These are phyloP conservation scores for Spinus pinus DNA, from an alignment of 2,797 vertebrate genomes.

Conservation along the genomic window DNA sequence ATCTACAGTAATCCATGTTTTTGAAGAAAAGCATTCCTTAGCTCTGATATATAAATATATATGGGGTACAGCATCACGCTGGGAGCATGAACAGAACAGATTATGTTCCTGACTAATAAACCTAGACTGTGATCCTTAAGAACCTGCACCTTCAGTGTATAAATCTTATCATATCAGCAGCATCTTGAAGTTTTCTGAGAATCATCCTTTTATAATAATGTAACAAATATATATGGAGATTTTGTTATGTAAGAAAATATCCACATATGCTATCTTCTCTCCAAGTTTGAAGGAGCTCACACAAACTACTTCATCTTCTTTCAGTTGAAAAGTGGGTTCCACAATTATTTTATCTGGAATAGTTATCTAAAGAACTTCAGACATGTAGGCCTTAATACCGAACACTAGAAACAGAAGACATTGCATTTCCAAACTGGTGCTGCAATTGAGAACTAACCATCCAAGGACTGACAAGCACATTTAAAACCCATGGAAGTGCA, in stretches of 20 bases:
- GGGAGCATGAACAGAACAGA: not conserved
- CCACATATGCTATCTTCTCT: not conserved
- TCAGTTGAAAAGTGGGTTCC: not conserved
- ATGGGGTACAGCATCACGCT: not conserved
- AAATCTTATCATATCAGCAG: not conserved
- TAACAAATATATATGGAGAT: not conserved
- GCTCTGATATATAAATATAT: slow-evolving; percentile 12
- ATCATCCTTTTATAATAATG: not conserved
- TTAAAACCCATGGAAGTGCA: not conserved
- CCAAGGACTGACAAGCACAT: not conserved
- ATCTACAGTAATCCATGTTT: not conserved
- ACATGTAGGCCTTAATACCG: not conserved
- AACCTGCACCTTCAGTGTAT: not conserved
- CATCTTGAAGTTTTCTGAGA: not conserved
- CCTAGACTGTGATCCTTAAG: not conserved
- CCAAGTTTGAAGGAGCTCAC: not conserved
- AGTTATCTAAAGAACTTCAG: not conserved
- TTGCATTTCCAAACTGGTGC: not conserved
- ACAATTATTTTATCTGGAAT: slow-evolving; percentile 6
- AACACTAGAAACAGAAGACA: not conserved
- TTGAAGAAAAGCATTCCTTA: not conserved
- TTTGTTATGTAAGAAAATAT: not conserved
- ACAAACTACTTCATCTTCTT: not conserved
- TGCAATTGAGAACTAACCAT: not conserved
- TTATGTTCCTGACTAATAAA: not conserved